Evolutionary conservation across 2,797 vertebrate genomes (phyloP).

Genomic region (Pempheris klunzingeri): DNA sequence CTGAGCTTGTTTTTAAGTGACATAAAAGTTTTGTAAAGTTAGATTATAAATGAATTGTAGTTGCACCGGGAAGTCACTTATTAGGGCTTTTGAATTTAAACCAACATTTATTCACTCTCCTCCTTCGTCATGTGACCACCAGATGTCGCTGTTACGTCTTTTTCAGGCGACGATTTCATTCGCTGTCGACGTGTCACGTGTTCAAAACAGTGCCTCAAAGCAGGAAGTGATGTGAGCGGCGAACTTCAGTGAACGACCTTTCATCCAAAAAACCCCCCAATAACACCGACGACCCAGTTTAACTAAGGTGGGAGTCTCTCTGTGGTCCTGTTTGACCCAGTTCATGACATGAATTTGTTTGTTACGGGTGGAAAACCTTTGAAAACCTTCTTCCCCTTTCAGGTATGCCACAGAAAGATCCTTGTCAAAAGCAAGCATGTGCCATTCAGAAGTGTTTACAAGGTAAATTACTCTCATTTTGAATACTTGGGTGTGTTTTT

Average conservation of each 20-base stretch:
- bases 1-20: too few species aligned
- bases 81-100: too few species aligned
- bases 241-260: conserved; percentile 11
- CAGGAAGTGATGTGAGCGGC: conserved; percentile 20
- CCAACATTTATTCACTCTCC: too few species aligned
- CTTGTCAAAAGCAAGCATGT: conserved; percentile 81
- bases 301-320: conserved; percentile 23
- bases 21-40: too few species aligned
- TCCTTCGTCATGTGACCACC: too few species aligned
- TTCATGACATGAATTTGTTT: not conserved
- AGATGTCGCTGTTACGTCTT: conserved; percentile 48
- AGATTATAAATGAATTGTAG: too few species aligned
- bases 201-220: conserved; percentile 41
- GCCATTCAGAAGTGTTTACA: conserved; percentile 81
- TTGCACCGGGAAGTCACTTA: too few species aligned
- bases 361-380: not conserved
- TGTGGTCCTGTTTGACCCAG: not conserved
- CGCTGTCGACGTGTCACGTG: conserved; percentile 52
- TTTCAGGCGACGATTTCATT: not conserved
- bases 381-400: conserved; percentile 21
- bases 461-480: conserved; percentile 60
- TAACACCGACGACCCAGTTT: not conserved
- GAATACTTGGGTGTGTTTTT: not conserved
- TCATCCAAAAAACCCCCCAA: not conserved
- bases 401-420: conserved; percentile 80